phyloP scores from a whole-genome alignment of 1,140 invertebrate genomes.

The Neodiprion pinetum region DNA sequence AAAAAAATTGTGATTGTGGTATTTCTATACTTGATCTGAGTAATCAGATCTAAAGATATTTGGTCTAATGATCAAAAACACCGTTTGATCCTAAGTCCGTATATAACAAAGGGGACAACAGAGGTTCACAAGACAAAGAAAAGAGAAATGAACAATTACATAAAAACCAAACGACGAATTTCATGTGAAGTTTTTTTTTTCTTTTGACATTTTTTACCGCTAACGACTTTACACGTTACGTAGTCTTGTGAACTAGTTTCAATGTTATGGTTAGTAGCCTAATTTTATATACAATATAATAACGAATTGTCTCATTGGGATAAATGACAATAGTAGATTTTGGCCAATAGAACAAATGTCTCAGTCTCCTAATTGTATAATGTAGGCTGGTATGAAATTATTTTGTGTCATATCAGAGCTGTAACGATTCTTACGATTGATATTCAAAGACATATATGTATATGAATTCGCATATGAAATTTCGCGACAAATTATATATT shows the following conservation, averaged over 20 bases:
- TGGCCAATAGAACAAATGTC: constrained; percentile 7
- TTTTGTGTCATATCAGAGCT: not conserved
- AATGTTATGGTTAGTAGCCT: not conserved
- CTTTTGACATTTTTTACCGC: not conserved
- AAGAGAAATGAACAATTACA: not conserved
- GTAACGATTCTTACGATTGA: not conserved
- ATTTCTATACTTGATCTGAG: constrained; percentile 1
- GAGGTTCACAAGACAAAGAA: not conserved
- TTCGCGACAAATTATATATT: not conserved
- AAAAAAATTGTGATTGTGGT: constrained; percentile 10
- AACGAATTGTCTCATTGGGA: not conserved
- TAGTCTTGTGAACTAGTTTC: constrained; percentile 2
- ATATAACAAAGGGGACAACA: too few species aligned
- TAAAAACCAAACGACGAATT: not conserved
- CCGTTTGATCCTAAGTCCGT: not conserved
- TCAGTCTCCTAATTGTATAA: not conserved
- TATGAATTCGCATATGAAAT: not conserved
- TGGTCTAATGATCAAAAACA: constrained; percentile 2
- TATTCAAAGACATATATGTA: not conserved
- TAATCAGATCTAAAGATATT: not conserved
- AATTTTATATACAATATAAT: not conserved
- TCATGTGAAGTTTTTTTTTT: not conserved
- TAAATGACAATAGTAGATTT: constrained; percentile 1
- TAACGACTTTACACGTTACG: not conserved
- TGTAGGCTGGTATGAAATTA: constrained; percentile 2